These are phyloP conservation scores for Lepidostoma basale DNA, from an alignment of 1,140 invertebrate species.

Conservation along the genomic window DNA sequence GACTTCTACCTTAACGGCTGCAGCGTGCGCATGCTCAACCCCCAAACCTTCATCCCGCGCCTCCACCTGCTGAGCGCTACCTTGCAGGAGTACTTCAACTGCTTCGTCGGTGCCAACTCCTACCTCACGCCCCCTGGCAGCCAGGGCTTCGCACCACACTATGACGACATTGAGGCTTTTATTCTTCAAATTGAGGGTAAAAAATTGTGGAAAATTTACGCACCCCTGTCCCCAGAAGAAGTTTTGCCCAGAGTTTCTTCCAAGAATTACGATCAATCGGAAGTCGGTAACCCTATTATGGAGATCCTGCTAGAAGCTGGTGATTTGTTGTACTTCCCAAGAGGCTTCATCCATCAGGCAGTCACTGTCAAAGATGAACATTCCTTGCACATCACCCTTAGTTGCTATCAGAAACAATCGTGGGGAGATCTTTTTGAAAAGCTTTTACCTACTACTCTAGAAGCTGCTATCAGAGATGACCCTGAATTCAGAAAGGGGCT, in stretches of 20 bases:
- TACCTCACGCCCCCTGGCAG: conserved; percentile 94
- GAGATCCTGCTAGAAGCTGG: conserved; percentile 84
- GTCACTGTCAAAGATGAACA: conserved; percentile 75
- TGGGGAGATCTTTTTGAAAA: conserved; percentile 88
- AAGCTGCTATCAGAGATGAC: conserved; percentile 73
- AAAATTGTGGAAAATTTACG: conserved; percentile 93
- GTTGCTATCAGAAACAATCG: conserved; percentile 88
- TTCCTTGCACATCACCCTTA: conserved; percentile 92
- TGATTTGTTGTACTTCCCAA: conserved; percentile 90
- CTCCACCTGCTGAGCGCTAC: conserved; percentile 71
- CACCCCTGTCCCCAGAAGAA: conserved; percentile 71
- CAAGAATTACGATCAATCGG: conserved; percentile 77
- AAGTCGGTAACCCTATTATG: conserved; percentile 81
- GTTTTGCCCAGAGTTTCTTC: conserved; percentile 82
- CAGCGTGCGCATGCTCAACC: conserved; percentile 91
- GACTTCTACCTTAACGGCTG: conserved; percentile 90
- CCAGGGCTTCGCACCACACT: conserved; percentile 98
- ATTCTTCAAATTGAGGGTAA: conserved; percentile 94
- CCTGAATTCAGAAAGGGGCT: conserved; percentile 78
- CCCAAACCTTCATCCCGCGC: conserved; percentile 78
- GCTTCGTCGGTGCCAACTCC: conserved; percentile 91
- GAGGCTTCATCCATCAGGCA: conserved; percentile 94
- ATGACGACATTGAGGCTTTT: conserved; percentile 98
- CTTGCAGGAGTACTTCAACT: conserved; percentile 93
- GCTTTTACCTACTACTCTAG: conserved; percentile 77